Evolutionary conservation across 2,113 vertebrate genomes (phyloP).

Genomic region (Lophotis ruficrista): DNA sequence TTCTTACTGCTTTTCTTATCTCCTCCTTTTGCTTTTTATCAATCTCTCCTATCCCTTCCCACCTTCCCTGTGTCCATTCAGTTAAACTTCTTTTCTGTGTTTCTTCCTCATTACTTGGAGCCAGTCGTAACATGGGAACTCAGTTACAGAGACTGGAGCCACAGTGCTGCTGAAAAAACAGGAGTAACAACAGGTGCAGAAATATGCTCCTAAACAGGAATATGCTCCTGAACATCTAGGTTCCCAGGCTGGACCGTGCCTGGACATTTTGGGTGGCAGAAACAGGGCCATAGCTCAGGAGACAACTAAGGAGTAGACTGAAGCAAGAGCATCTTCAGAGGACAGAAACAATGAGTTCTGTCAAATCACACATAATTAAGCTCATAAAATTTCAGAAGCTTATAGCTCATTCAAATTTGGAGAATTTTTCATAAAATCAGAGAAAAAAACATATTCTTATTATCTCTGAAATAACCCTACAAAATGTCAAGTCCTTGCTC

Average conservation of each 20-base stretch:
- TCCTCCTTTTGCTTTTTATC: neutral
- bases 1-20: neutral
- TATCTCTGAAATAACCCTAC: neutral
- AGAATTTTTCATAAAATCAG: neutral
- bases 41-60: neutral
- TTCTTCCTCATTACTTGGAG: neutral
- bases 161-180: neutral
- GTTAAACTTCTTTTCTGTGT: neutral
- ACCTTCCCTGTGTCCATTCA: neutral
- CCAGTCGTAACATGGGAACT: neutral
- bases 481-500: neutral
- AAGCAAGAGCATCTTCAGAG: neutral
- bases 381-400: neutral
- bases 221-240: neutral
- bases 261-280: neutral
- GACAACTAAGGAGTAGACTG: neutral
- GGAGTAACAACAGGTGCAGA: neutral
- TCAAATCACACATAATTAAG: neutral
- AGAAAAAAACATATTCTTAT: neutral
- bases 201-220: neutral
- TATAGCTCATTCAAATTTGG: neutral
- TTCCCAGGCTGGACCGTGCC: neutral
- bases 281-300: neutral
- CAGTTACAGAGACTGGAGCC: neutral
- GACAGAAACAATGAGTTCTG: neutral